phyloP scores from a whole-genome alignment of 2,888 invertebrate species.

The Enchytraeus crypticus region DNA sequence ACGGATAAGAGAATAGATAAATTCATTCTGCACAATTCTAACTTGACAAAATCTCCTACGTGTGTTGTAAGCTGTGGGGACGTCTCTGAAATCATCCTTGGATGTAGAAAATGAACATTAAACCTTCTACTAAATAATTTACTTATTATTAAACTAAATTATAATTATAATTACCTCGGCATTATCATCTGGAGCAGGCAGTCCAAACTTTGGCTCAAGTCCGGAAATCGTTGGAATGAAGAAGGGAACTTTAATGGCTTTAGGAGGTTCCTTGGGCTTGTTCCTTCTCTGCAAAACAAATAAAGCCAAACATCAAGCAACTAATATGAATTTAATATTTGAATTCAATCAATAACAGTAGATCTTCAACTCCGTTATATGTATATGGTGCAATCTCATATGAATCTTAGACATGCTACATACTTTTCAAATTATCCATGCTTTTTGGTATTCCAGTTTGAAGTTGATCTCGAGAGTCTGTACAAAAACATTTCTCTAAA shows the following conservation, averaged over 20 bases:
- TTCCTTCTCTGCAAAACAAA: slow-evolving; percentile 56
- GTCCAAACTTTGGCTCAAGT: slow-evolving; percentile 67
- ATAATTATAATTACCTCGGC: slow-evolving; percentile 8
- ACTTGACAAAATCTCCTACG: too few species aligned
- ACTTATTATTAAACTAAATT: background rate
- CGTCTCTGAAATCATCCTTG: too few species aligned
- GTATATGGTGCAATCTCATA: background rate
- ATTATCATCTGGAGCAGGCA: slow-evolving; percentile 38
- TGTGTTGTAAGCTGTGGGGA: too few species aligned
- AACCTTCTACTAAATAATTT: background rate
- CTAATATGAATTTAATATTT: background rate
- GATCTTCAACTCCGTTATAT: background rate
- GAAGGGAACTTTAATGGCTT: slow-evolving; percentile 84
- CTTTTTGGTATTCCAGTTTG: too few species aligned
- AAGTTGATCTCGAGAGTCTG: too few species aligned
- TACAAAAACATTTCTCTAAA: too few species aligned
- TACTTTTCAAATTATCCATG: too few species aligned
- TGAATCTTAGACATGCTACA: too few species aligned
- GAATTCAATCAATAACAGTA: background rate
- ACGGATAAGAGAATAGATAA: too few species aligned
- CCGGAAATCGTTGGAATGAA: slow-evolving; percentile 83
- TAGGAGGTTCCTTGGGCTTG: slow-evolving; percentile 75
- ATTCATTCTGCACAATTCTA: too few species aligned
- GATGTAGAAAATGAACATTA: too few species aligned
- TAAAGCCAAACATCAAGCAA: background rate